phyloP scores from a whole-genome alignment of 2,113 vertebrate species.

The Protobothrops mucrosquamatus region DNA sequence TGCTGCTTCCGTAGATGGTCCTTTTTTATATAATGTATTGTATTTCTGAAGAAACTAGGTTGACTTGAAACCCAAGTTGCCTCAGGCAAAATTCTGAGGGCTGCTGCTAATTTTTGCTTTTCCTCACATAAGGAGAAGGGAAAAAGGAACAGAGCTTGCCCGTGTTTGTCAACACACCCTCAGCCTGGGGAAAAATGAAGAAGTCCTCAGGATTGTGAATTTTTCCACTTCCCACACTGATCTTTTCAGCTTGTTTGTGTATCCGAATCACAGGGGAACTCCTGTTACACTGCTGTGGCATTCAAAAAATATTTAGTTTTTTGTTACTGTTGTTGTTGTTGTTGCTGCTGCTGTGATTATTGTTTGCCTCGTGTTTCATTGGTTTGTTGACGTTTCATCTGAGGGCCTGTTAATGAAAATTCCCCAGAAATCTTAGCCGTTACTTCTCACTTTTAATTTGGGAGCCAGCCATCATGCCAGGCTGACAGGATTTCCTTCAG shows the following conservation, averaged over 20 bases:
- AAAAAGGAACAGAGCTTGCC: neutral
- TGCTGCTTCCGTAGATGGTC: neutral
- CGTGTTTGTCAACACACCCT: neutral
- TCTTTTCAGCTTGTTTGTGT: slow-evolving; percentile 15
- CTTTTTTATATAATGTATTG: neutral
- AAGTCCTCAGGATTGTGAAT: neutral
- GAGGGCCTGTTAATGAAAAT: slow-evolving; percentile 3
- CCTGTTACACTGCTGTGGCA: neutral
- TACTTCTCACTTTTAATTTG: slow-evolving; percentile 30
- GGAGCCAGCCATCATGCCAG: neutral
- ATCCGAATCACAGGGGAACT: neutral
- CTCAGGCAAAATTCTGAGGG: neutral
- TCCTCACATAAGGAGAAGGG: neutral
- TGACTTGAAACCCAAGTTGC: neutral
- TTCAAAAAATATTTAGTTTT: slow-evolving; percentile 3
- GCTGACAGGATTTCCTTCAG: neutral
- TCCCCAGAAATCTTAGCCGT: slow-evolving; percentile 20
- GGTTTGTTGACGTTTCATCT: neutral
- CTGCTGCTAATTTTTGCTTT: neutral
- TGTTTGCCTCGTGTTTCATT: neutral
- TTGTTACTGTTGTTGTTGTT: slow-evolving; percentile 7
- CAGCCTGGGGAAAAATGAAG: neutral
- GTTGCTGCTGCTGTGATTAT: neutral
- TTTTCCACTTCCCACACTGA: slow-evolving; percentile 39
- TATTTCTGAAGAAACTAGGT: neutral